Evolutionary conservation across 23 tunicate genomes (phyloP).

Genomic region (Diplosoma virens): DNA sequence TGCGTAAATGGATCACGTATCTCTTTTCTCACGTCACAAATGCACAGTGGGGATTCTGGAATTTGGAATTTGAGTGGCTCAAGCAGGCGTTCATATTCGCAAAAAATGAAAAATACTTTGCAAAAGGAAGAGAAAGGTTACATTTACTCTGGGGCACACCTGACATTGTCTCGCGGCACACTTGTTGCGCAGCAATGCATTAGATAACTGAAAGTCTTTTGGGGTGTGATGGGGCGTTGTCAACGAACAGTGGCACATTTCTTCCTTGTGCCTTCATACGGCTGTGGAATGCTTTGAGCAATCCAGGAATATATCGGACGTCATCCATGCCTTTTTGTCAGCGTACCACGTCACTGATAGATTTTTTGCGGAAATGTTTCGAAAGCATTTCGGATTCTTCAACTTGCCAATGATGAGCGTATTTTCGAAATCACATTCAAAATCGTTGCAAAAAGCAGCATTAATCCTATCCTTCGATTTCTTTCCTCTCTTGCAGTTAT

Average conservation of each 20-base stretch:
- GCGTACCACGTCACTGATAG: conserved; percentile 5
- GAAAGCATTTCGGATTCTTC: conserved; percentile 10
- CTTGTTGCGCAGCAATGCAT: too few species aligned
- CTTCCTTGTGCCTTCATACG: too few species aligned
- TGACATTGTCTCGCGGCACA: too few species aligned
- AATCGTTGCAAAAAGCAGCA: conserved; percentile 4
- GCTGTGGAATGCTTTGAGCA: too few species aligned
- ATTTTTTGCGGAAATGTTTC: conserved; percentile 4
- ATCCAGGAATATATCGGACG: conserved; percentile 5
- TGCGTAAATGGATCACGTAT: too few species aligned
- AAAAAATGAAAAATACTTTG: not conserved
- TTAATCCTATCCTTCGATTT: conserved; percentile 4
- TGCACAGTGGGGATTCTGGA: too few species aligned
- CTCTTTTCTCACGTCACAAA: too few species aligned
- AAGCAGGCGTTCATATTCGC: not conserved
- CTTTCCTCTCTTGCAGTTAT: conserved; percentile 8
- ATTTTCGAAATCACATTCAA: conserved; percentile 8
- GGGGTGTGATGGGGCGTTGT: not conserved
- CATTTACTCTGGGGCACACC: too few species aligned
- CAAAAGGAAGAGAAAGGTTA: too few species aligned
- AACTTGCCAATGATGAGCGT: conserved; percentile 14
- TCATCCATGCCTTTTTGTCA: conserved; percentile 16
- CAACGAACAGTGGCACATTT: not conserved
- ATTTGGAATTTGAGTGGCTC: not conserved
- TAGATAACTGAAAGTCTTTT: not conserved